A percentile compares a stretch with the other conserved stretches of the same genome.
These are phyloP conservation scores for Sphyrna mokarran DNA, from an alignment of 2,113 vertebrate genomes.

Conservation along the genomic window DNA sequence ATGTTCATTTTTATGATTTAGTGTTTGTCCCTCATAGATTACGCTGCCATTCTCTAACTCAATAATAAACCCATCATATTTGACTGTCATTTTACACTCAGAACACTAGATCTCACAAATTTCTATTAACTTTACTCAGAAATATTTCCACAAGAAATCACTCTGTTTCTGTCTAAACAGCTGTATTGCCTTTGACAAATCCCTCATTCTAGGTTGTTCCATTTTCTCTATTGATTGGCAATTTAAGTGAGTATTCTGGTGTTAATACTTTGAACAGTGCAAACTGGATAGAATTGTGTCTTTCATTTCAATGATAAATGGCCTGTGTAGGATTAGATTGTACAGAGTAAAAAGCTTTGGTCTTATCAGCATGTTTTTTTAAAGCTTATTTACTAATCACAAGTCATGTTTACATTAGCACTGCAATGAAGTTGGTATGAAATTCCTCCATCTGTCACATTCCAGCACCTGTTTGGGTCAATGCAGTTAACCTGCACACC, in stretches of 20 bases:
- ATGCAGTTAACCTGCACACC: too few species aligned
- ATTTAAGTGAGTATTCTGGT: not conserved
- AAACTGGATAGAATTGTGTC: not conserved
- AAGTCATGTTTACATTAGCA: too few species aligned
- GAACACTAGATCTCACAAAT: not conserved
- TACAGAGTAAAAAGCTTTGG: not conserved
- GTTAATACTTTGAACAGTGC: not conserved
- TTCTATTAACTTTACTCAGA: not conserved
- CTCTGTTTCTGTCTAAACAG: not conserved
- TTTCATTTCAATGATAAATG: not conserved
- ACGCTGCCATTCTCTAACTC: too few species aligned
- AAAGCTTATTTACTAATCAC: too few species aligned
- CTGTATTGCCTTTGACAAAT: not conserved
- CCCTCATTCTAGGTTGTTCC: not conserved
- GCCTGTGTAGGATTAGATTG: not conserved
- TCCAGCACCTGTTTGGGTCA: too few species aligned
- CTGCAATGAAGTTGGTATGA: too few species aligned
- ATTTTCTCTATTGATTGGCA: not conserved
- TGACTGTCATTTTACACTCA: not conserved
- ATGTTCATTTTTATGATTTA: not conserved
- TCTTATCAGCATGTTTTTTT: too few species aligned
- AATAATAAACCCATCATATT: not conserved
- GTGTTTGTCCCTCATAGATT: not conserved
- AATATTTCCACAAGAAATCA: not conserved
- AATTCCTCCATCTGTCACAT: too few species aligned